These are phyloP conservation scores for Asbolus verrucosus DNA, from an alignment of 1,140 invertebrate species.

Conservation along the genomic window DNA sequence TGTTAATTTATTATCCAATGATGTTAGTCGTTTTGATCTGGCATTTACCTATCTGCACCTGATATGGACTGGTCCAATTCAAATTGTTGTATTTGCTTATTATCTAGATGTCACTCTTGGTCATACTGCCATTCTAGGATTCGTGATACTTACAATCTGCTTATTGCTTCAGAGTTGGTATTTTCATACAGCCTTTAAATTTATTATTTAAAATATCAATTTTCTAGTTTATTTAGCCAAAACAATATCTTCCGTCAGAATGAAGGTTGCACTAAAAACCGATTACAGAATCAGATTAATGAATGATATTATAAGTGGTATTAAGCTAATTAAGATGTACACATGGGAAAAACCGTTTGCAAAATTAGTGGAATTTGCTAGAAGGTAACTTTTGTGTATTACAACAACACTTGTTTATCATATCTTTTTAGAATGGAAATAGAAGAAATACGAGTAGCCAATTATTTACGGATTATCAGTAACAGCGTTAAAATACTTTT, in stretches of 20 bases:
- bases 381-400: conserved; percentile 65
- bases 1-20: conserved; percentile 88
- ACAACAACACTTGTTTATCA: not conserved
- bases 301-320: conserved; percentile 89
- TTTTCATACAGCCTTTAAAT: conserved; percentile 66
- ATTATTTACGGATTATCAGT: not conserved
- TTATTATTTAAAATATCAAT: conserved; percentile 10
- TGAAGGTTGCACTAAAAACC: conserved; percentile 76
- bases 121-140: conserved; percentile 71
- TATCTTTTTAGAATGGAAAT: not conserved
- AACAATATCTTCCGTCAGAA: conserved; percentile 73
- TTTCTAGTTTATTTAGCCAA: conserved; percentile 76
- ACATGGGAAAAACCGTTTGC: conserved; percentile 86
- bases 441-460: not conserved
- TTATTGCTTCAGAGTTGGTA: conserved; percentile 83
- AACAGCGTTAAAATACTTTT: not conserved
- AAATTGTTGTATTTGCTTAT: conserved; percentile 77
- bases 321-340: conserved; percentile 93
- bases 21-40: conserved; percentile 78
- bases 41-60: conserved; percentile 75
- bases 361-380: conserved; percentile 70
- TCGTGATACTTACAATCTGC: conserved; percentile 78
- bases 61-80: conserved; percentile 78
- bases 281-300: conserved; percentile 87
- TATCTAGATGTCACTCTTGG: conserved; percentile 77